Percentiles rank a stretch among this genome's conserved stretches.
Conservation (phyloP, 2,113 vertebrate species). For the Connochaetes taurinus region DNA sequence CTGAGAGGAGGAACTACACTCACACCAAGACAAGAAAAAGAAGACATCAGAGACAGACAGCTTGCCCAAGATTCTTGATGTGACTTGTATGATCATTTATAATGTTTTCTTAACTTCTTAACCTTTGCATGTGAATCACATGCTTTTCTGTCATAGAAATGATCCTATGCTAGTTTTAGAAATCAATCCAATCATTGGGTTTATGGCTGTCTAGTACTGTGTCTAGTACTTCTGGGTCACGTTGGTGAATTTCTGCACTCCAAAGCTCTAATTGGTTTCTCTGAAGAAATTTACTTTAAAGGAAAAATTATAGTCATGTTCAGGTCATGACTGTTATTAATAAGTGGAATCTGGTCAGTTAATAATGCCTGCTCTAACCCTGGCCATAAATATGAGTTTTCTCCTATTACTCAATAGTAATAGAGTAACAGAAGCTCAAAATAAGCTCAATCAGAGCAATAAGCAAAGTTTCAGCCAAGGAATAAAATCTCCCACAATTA, state of each 20-base stretch:
- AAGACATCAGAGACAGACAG: not conserved
- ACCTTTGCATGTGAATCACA: not conserved
- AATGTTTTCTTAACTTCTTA: not conserved
- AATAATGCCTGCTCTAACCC: not conserved
- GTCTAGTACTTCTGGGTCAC: not conserved
- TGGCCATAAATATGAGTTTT: not conserved
- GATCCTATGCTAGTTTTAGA: not conserved
- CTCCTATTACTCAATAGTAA: not conserved
- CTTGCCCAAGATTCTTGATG: not conserved
- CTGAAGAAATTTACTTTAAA: not conserved
- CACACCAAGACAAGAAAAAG: not conserved
- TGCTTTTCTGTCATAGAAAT: not conserved
- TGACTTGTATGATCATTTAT: not conserved
- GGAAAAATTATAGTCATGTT: not conserved
- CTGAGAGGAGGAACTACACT: not conserved
- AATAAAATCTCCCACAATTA: not conserved
- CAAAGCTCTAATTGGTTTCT: not conserved
- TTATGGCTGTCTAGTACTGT: not conserved
- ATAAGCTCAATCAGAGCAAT: not conserved
- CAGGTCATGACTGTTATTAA: not conserved
- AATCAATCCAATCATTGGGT: not conserved
- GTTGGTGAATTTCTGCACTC: not conserved
- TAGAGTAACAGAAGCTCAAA: not conserved
- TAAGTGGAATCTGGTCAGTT: not conserved
- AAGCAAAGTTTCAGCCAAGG: not conserved